Evolutionary conservation across 2,113 vertebrate species (phyloP), one percentile per base, ranked within the genome.

Genomic region (Terrapene triunguis): DNA sequence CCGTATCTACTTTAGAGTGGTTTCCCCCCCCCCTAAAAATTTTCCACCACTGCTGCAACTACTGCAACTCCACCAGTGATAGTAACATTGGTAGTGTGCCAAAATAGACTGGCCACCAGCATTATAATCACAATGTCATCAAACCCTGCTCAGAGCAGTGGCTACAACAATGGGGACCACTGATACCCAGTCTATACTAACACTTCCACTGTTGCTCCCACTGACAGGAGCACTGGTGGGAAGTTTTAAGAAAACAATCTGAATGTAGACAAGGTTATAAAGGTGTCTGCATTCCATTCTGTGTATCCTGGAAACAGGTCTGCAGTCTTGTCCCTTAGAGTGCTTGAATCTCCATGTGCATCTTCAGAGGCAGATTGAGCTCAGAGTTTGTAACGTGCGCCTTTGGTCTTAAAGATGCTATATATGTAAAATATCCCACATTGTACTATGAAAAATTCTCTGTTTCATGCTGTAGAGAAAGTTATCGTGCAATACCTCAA

Each of bases 81-180:
- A 44, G 38, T 42, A 74, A 74, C 38, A 25, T 74, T 74, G 38
- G 19, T 12, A 42, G 11, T 74, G 32, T 35, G 62, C 14, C 16
- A 65, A 65, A 65, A 42, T 44, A 42, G 38, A 24, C 38, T 42
- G 38, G 72, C 72, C 22, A 5, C 5, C 22, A 84, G 44, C 35
- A 10, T 82, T 74, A 74, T 42, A 42, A 74, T 17, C 51, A 51
- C 27, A 48, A 48, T 48, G n/a, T 19, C 72, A 57, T 82, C 80
- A 53, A 35, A 25, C 47, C 89, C 84, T 59, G 79, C 29, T 11
- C 57, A 13, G 55, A 76, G 42, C 13, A 74, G 22, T 12, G 6
- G 57, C 29, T n/a, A 65, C 44, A 91, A 16, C 0, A 0, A 21
- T 93, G n/a, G 8, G 1, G 85, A 78, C 10, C 0, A 0, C 55